Evolutionary conservation across 2,888 invertebrate species (phyloP).

Genomic region (Deroplatys truncata): DNA sequence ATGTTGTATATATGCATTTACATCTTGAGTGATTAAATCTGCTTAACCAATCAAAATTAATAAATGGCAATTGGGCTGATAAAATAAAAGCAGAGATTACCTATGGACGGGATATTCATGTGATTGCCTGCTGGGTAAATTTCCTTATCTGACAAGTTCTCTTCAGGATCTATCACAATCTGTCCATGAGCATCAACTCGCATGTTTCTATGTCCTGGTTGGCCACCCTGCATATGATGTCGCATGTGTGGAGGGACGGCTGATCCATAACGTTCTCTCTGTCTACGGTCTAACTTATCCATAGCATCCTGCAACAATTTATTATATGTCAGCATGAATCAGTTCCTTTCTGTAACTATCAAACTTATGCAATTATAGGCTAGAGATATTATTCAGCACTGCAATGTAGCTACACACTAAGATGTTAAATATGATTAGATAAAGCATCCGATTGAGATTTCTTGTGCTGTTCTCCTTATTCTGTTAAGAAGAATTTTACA

Average conservation of each 20-base stretch:
- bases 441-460: no score
- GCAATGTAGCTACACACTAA: no score
- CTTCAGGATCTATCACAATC: conserved; percentile 74
- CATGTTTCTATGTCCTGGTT: conserved; percentile 27
- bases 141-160: conserved; percentile 84
- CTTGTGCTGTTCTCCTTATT: no score
- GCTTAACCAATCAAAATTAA: not conserved
- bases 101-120: conserved; percentile 51
- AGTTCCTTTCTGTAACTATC: no score
- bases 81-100: conserved; percentile 27
- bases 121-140: conserved; percentile 58
- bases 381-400: no score
- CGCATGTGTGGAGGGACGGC: conserved; percentile 46
- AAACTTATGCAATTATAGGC: no score
- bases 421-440: no score
- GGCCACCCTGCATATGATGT: conserved; percentile 20
- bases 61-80: not conserved
- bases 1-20: no score
- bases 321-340: conserved; percentile 31
- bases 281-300: conserved; percentile 33
- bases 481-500: no score
- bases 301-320: conserved; percentile 19
- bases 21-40: no score
- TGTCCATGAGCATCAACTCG: conserved; percentile 46
- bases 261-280: conserved; percentile 39